Evolutionary conservation across 1,140 invertebrate genomes (phyloP).

Genomic region (Zaprionus kolodkinae): DNA sequence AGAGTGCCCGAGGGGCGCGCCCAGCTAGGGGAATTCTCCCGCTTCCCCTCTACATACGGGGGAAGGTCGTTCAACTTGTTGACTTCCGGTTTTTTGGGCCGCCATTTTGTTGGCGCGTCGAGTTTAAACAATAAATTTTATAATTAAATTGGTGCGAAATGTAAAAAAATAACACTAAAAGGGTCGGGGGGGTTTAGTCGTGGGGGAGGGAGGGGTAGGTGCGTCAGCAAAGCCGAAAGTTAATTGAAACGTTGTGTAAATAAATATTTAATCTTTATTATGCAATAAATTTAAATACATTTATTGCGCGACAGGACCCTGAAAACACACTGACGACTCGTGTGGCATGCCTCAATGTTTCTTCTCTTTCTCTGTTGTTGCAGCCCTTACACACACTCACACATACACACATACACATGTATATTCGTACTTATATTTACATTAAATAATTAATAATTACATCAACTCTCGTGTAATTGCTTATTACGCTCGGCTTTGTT

Average conservation of each 20-base stretch:
- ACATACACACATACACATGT: not conserved
- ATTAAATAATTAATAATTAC: slow-evolving; percentile 82
- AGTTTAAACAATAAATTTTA: slow-evolving; percentile 78
- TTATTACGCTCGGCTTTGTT: slow-evolving; percentile 68
- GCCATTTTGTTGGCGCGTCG: slow-evolving; percentile 71
- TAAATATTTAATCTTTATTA: slow-evolving; percentile 84
- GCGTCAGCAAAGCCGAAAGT: slow-evolving; percentile 69
- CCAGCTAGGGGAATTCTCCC: too few species aligned
- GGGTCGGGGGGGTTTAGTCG: not conserved
- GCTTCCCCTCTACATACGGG: not conserved
- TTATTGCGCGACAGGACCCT: slow-evolving; percentile 52
- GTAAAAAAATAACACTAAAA: slow-evolving; percentile 36
- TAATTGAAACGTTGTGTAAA: slow-evolving; percentile 83
- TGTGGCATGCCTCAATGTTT: slow-evolving; percentile 4
- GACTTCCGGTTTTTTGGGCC: slow-evolving; percentile 65
- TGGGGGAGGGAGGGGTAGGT: not conserved
- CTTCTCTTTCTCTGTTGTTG: not conserved
- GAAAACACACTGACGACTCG: slow-evolving; percentile 8
- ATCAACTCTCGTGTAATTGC: slow-evolving; percentile 79
- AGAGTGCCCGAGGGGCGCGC: too few species aligned
- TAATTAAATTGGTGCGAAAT: slow-evolving; percentile 75
- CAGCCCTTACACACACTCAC: slow-evolving; percentile 38
- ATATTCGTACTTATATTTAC: slow-evolving; percentile 54
- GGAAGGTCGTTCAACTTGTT: slow-evolving; percentile 75
- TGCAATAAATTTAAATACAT: slow-evolving; percentile 83